Base-by-base conservation (phyloP, 37 sponge, comb jelly and placozoan genomes). In the Axinella damicornis region DNA sequence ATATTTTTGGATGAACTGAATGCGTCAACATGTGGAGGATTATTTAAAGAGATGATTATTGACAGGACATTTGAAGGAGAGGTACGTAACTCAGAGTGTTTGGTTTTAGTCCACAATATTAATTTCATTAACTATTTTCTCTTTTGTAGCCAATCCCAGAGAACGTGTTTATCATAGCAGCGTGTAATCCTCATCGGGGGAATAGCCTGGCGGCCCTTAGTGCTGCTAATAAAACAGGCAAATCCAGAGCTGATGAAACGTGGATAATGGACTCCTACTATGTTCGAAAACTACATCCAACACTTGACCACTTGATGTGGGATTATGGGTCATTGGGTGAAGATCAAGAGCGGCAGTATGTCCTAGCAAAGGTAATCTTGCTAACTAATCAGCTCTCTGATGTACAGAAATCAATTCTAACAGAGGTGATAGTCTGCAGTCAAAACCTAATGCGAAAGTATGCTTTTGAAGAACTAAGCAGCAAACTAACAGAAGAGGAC, bases 181-280 rank as follows among this genome's bases (percentile, higher is more conserved):
- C 94, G 11, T 90, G 91, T 31, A 94, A 94, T 65, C 94, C 94
- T 39, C 94, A 94, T 83, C 79, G 92, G 40, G 76, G 92, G 1
- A 81, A 87, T 76, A 87, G 88, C 65, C 40, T 83, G 19, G 85
- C 77, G 2, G 76, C 38, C 27, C 20, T 56, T 30, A 30, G 14
- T 19, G 33, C 2, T 4, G 33, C 2, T 4, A 67, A 11, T 34
- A 67, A 30, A 9, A 46, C 46, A 12, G 46, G 46, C 9, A 9
- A 46, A 46, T 46, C 46, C 68, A 11, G 28, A 67, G 33, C 33
- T 67, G 33, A 31, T 2, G 46, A 80, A 31, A 64, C 69, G 2
- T 94, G 95, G 95, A 67, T 87, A n/a, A 20, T 54, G 36, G 80
- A 88, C 12, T 62, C 61, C 35, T 94, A 94, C 67, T 68, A 87